Evolutionary conservation across 1,140 invertebrate species (phyloP).

Genomic region (Hylaeus anthracinus): DNA sequence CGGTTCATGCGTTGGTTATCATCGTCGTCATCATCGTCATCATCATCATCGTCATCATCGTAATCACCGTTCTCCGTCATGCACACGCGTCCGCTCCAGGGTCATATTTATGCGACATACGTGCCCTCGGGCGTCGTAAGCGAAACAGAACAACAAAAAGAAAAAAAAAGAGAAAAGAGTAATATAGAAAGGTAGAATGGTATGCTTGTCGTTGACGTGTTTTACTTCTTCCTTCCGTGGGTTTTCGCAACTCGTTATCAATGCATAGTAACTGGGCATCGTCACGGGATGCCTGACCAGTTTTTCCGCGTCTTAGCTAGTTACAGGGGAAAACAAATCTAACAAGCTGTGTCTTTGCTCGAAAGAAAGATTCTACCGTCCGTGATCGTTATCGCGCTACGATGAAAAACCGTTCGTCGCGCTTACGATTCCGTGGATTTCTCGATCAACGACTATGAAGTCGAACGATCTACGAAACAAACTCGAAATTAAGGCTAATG

Average conservation of each 20-base stretch:
- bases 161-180: background rate
- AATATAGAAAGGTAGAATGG: background rate
- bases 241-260: background rate
- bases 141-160: slow-evolving; percentile 1
- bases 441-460: slow-evolving; percentile 11
- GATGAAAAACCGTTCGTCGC: background rate
- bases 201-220: slow-evolving; percentile 15
- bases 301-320: slow-evolving; percentile 4
- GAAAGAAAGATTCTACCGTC: background rate
- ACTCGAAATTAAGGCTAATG: background rate
- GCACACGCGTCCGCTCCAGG: slow-evolving; percentile 18
- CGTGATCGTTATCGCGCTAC: slow-evolving; percentile 6
- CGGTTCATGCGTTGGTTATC: slow-evolving; percentile 34
- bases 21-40: slow-evolving; percentile 45
- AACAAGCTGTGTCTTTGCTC: slow-evolving; percentile 8
- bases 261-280: slow-evolving; percentile 1
- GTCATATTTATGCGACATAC: slow-evolving; percentile 4
- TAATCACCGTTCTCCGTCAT: slow-evolving; percentile 20
- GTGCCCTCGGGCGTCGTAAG: background rate
- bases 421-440: slow-evolving; percentile 17
- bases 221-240: slow-evolving; percentile 15
- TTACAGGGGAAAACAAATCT: slow-evolving; percentile 6
- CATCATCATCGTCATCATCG: slow-evolving; percentile 16
- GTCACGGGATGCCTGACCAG: slow-evolving; percentile 5
- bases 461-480: slow-evolving; percentile 20